Base-by-base conservation (phyloP, 2,797 vertebrate species). In the Lagodon rhomboides region DNA sequence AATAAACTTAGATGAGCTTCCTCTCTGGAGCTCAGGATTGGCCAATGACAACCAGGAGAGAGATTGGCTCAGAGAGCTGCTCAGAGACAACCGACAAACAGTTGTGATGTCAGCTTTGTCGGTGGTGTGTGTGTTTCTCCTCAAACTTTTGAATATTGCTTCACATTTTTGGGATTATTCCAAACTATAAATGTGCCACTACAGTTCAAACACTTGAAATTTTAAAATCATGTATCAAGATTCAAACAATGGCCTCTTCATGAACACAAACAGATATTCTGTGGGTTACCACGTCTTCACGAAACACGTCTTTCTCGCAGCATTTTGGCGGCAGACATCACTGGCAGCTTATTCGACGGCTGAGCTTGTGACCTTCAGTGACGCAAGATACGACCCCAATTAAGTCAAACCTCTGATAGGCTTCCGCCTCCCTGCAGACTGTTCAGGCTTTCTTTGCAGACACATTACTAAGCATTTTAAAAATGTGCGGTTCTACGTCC, bases 341-440 rank as follows among this genome's bases (percentile, higher is more conserved):
- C 58, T 0, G 30, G 44, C 67, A 63, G 73, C 53, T 65, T 53
- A 71, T 55, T 58, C 8, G 0, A 2, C 13, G 11, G 54, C 66
- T 75, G 77, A 80, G 73, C 69, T 68, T 0, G 16, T 78, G 77
- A 80, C 79, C 60, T 53, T 46, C 15, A 41, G 3, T 89, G 87
- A 90, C 66, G 73, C 64, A 83, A 6, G 7, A 34, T 3, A 6
- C 50, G 68, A 84, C 83, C 81, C 62, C 68, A 86, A 84, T 84
- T 82, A 85, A 80, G 78, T 80, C 79, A 82, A 79, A 77, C 68
- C 77, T 63, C 61, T 85, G 84, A 85, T 58, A 56, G 68, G 82
- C 80, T 80, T 85, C 47, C 0, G 3, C 12, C 53, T 69, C 61
- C 51, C 53, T 53, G 27, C 53, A 49, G n/a, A 67, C 44, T 49